phyloP scores from a whole-genome alignment of 2,888 invertebrate species.

The Helobdella robusta region DNA sequence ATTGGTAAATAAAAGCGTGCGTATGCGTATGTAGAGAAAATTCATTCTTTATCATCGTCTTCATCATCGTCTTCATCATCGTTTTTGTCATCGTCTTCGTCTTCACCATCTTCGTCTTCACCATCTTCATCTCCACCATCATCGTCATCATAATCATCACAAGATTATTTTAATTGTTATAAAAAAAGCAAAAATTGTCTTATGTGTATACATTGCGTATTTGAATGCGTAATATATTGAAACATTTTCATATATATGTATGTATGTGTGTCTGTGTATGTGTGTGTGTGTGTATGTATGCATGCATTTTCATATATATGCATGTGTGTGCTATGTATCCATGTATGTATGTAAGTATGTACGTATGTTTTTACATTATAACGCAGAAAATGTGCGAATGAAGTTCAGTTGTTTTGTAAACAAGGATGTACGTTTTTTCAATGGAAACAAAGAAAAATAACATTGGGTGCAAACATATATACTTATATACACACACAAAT shows the following conservation, averaged over 20 bases:
- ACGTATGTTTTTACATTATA: too few species aligned
- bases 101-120: neutral
- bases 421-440: too few species aligned
- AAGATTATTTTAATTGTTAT: neutral
- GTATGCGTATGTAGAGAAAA: too few species aligned
- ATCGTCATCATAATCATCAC: neutral
- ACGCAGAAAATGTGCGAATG: too few species aligned
- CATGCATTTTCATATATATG: constrained; percentile 4
- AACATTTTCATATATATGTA: constrained; percentile 12
- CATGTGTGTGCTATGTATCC: too few species aligned
- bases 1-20: too few species aligned
- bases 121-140: neutral
- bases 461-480: constrained; percentile 21
- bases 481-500: constrained; percentile 17
- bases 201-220: neutral
- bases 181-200: neutral
- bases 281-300: neutral
- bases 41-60: neutral
- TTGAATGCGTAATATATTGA: neutral
- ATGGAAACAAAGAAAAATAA: too few species aligned
- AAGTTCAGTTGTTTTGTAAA: too few species aligned
- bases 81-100: neutral
- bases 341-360: too few species aligned
- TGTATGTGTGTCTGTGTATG: constrained; percentile 4
- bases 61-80: neutral